phyloP scores from a whole-genome alignment of 1,140 invertebrate species.

The Psilanteris sp. region DNA sequence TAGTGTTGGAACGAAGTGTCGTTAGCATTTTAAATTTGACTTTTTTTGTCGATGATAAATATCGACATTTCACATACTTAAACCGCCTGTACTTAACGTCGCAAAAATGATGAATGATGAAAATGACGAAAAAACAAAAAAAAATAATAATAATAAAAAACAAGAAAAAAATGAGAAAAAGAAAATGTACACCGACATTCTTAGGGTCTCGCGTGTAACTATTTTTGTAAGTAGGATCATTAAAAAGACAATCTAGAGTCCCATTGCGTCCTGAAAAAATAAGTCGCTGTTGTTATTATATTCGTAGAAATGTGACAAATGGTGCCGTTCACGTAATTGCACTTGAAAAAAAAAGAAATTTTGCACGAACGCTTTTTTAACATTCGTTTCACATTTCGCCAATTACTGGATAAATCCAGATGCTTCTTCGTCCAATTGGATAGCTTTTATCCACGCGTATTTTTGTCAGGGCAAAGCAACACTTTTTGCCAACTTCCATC shows the following conservation, averaged over 20 bases:
- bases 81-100: conserved; percentile 59
- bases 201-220: conserved; percentile 68
- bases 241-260: conserved; percentile 73
- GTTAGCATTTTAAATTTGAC: conserved; percentile 1
- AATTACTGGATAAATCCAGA: conserved; percentile 30
- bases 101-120: conserved; percentile 34
- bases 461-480: conserved; percentile 51
- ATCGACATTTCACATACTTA: conserved; percentile 43
- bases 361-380: conserved; percentile 19
- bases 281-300: conserved; percentile 64
- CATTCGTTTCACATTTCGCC: conserved; percentile 27
- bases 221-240: conserved; percentile 72
- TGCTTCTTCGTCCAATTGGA: conserved; percentile 53
- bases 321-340: not conserved
- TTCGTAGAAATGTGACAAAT: conserved; percentile 58
- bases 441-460: conserved; percentile 59
- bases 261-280: conserved; percentile 73
- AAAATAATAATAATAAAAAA: too few relatives aligned
- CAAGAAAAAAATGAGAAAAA: not conserved
- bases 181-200: conserved; percentile 44
- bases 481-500: conserved; percentile 66
- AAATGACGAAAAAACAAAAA: conserved; percentile 7
- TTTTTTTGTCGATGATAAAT: conserved; percentile 9
- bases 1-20: conserved; percentile 2
- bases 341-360: not conserved